phyloP scores from a whole-genome alignment of 2,113 vertebrate species.

The Chauna torquata region DNA sequence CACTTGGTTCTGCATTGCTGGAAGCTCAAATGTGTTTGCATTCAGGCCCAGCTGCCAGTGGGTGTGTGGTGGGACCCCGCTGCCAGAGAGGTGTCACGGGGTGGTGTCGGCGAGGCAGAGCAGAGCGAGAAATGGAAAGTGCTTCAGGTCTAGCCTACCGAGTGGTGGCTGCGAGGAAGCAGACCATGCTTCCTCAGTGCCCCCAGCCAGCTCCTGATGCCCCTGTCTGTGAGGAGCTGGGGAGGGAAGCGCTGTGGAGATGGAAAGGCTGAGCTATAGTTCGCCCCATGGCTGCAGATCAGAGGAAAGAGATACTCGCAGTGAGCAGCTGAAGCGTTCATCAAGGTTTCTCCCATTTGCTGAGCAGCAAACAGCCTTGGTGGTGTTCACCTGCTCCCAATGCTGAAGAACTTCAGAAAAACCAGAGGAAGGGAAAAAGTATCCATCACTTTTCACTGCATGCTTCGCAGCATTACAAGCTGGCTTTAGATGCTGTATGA shows the following conservation, averaged over 20 bases:
- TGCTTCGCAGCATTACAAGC: neutral
- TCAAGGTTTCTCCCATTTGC: neutral
- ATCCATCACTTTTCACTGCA: neutral
- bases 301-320: neutral
- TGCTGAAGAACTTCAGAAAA: neutral
- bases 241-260: neutral
- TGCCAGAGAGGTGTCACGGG: neutral
- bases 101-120: neutral
- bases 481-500: neutral
- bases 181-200: neutral
- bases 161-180: neutral
- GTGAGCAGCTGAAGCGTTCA: neutral
- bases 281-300: neutral
- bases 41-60: neutral
- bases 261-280: neutral
- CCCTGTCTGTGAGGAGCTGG: no score
- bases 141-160: neutral
- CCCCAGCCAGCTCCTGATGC: neutral
- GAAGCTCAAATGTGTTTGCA: neutral
- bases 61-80: neutral
- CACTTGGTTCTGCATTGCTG: rapidly evolving
- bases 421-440: neutral
- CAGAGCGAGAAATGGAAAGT: neutral
- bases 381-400: neutral
- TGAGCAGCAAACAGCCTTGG: neutral